Percentiles rank a stretch among this genome's conserved stretches.
Evolutionary conservation across 2,888 invertebrate genomes (phyloP).

Genomic region (Anagyrus pseudococci): DNA sequence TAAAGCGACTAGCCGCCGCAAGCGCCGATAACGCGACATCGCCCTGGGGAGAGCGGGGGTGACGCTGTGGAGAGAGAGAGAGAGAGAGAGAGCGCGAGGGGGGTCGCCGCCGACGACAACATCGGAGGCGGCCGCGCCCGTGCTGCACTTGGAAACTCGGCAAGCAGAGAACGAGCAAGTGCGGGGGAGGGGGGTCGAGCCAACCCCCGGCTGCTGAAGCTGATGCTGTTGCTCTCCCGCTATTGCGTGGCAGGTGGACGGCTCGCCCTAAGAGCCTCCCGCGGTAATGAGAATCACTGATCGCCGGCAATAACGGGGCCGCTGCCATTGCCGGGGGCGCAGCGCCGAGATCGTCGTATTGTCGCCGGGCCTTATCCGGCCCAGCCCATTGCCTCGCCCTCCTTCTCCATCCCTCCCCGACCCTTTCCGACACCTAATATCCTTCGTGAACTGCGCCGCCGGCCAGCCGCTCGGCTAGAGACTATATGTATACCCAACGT

Average conservation of each 20-base stretch:
- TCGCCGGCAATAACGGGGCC: constrained; percentile 19
- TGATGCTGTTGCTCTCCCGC: neutral
- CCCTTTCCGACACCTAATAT: constrained; percentile 25
- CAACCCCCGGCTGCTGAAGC: neutral
- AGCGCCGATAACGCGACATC: constrained; percentile 12
- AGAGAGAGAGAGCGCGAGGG: neutral
- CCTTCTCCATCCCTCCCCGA: constrained; percentile 27
- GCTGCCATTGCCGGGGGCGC: neutral
- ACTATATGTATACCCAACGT: too few relatives aligned
- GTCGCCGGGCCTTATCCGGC: constrained; percentile 23
- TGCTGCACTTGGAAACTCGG: neutral
- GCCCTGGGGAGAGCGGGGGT: neutral
- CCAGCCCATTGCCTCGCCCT: neutral
- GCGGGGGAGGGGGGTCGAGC: neutral
- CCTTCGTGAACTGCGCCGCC: constrained; percentile 20
- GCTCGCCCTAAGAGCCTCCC: constrained; percentile 2
- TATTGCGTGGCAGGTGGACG: too few relatives aligned
- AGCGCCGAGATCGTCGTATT: constrained; percentile 17
- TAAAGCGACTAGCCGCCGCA: constrained; percentile 24
- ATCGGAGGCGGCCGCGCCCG: neutral
- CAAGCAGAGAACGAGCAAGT: neutral
- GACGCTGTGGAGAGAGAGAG: too few relatives aligned
- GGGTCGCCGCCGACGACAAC: neutral
- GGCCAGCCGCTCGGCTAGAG: too few relatives aligned
- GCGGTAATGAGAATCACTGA: constrained; percentile 31